phyloP scores from a whole-genome alignment of 2,888 invertebrate species.

The Plagodis dolabraria region DNA sequence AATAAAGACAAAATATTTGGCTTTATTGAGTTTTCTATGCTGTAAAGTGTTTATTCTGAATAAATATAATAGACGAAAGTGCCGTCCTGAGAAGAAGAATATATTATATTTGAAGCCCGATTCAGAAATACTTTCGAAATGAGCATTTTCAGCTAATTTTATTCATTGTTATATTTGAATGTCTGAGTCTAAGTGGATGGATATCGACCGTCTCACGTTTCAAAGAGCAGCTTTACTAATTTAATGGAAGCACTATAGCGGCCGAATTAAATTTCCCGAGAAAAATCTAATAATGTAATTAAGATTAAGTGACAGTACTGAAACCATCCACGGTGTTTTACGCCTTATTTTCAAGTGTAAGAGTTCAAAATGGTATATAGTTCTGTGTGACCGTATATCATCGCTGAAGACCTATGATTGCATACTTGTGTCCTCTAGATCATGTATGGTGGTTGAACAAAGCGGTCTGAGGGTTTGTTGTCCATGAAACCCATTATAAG shows the following conservation, averaged over 20 bases:
- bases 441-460: no score
- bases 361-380: conserved; percentile 4
- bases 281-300: conserved; percentile 38
- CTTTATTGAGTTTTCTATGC: no score
- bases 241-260: conserved; percentile 36
- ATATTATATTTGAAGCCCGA: no score
- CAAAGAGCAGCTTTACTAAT: conserved; percentile 17
- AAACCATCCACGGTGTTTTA: conserved; percentile 3
- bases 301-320: conserved; percentile 33
- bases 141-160: conserved; percentile 3
- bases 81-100: no score
- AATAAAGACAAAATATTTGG: no score
- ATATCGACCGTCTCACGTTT: conserved; percentile 18
- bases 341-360: conserved; percentile 8
- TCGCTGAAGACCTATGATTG: no score
- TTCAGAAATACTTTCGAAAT: not conserved
- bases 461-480: no score
- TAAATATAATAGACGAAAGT: no score
- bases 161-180: conserved; percentile 6
- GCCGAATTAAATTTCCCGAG: conserved; percentile 38
- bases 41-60: no score
- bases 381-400: conserved; percentile 1
- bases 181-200: conserved; percentile 1
- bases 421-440: no score
- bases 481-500: no score